Base-by-base conservation (phyloP, 2,797 vertebrate genomes). In the Gambusia yucatana region DNA sequence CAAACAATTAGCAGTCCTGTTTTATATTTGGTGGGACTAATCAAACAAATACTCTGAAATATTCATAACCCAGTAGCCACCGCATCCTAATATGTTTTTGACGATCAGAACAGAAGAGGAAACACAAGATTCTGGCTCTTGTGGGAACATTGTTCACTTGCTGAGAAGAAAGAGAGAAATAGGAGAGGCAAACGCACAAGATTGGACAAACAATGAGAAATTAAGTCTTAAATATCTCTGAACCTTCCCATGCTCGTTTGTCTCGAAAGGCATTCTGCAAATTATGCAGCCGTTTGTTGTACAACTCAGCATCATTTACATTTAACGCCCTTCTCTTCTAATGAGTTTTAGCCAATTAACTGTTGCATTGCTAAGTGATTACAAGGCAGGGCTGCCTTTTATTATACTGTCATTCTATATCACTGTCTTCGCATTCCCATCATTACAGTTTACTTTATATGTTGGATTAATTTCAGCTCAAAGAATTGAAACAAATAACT, bases 11-110 rank as follows among this genome's bases (percentile, higher is more conserved):
- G 97, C 94, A 93, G 93, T 93, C 25, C 41, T 70, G 13, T 98
- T 98, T 98, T 97, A 97, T 96, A 97, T 98, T 97, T 97, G 97
- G 97, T 97, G 96, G 96, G 95, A 94, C 96, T 98, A 98, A 98
- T 98, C 97, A 98, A 98, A 98, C 96, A 95, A 97, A 97, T 98
- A 98, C 97, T 97, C 96, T 98, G 98, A 98, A 98, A 97, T 96
- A 98, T 97, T 97, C 96, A 25, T n/a, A 25, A 65, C 33, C 61
- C 33, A 65, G 10, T 13, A n/a, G 4, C 25, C 22, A 22, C 9
- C 4, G 6, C 25, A 43, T 25, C 36, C 33, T 4, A 43, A 41
- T 8, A 36, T 41, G 9, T 25, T 69, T n/a, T 6, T 9, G 22
- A 2, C 3, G 48, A 41, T 30, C 46, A 50, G 46, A n/a, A 25